These are phyloP conservation scores for Dysmachus trigonus DNA, from an alignment of 2,888 invertebrate species.

Conservation along the genomic window DNA sequence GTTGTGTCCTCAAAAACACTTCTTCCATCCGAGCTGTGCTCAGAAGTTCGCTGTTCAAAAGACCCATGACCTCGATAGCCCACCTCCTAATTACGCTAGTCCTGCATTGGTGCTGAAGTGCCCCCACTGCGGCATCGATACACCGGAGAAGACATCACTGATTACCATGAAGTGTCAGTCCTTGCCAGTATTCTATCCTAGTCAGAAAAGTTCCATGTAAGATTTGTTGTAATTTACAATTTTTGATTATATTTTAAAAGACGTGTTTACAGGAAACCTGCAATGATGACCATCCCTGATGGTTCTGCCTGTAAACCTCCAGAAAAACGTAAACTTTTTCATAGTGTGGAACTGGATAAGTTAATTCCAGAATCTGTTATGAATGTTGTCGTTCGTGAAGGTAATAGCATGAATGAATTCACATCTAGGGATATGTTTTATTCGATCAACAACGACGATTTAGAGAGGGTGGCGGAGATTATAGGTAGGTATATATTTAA, in stretches of 20 bases:
- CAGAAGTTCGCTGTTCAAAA: constrained; percentile 62
- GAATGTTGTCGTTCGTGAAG: constrained; percentile 59
- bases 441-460: constrained; percentile 63
- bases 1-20: constrained; percentile 80
- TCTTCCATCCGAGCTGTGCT: constrained; percentile 85
- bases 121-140: constrained; percentile 77
- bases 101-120: constrained; percentile 66
- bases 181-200: constrained; percentile 72
- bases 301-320: constrained; percentile 45
- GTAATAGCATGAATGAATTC: constrained; percentile 54
- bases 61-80: constrained; percentile 63
- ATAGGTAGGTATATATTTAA: constrained; percentile 54
- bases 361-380: constrained; percentile 63
- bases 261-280: constrained; percentile 63
- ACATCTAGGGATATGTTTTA: constrained; percentile 63
- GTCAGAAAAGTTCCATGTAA: constrained; percentile 63
- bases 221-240: constrained; percentile 10
- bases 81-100: constrained; percentile 58
- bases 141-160: constrained; percentile 67
- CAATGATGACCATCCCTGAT: constrained; percentile 67
- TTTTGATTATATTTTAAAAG: background rate
- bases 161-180: constrained; percentile 72
- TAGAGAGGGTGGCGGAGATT: constrained; percentile 63
- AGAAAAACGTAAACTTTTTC: constrained; percentile 33
- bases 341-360: constrained; percentile 56